Percentiles rank a stretch among this genome's conserved stretches.
These are phyloP conservation scores for Telenomus remus DNA, from an alignment of 1,140 invertebrate species.

Conservation along the genomic window DNA sequence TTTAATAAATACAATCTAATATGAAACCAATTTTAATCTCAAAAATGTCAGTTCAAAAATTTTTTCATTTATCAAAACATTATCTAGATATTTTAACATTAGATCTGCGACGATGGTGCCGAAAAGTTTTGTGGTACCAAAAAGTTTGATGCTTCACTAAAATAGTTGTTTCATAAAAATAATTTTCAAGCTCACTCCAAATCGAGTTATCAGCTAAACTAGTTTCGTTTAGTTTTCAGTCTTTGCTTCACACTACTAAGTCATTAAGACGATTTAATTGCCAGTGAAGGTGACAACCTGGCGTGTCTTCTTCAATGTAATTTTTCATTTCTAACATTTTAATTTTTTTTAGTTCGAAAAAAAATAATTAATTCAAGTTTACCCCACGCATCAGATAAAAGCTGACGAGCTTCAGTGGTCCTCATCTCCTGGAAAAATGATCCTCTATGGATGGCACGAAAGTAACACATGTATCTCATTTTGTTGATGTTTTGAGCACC, in stretches of 20 bases:
- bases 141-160: too few species aligned
- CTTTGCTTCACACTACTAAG: slow-evolving; percentile 3
- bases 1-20: too few species aligned
- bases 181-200: slow-evolving; percentile 16
- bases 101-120: too few species aligned
- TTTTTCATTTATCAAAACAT: too few species aligned
- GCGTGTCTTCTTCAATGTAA: not conserved
- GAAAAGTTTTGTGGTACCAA: too few species aligned
- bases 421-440: slow-evolving; percentile 97
- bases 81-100: too few species aligned
- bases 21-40: too few species aligned
- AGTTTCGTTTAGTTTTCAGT: slow-evolving; percentile 20
- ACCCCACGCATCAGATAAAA: slow-evolving; percentile 98
- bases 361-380: not conserved
- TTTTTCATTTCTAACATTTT: too few species aligned
- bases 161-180: slow-evolving; percentile 20
- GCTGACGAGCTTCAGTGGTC: slow-evolving; percentile 94
- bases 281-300: not conserved
- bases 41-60: too few species aligned
- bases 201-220: slow-evolving; percentile 26
- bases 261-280: slow-evolving; percentile 1
- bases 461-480: slow-evolving; percentile 97
- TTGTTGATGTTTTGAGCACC: slow-evolving; percentile 98
- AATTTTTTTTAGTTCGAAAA: too few species aligned
- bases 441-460: slow-evolving; percentile 95